Percentiles rank a stretch among this genome's conserved stretches.
Conservation (phyloP, 2,113 vertebrate genomes). For the Vombatus ursinus region DNA sequence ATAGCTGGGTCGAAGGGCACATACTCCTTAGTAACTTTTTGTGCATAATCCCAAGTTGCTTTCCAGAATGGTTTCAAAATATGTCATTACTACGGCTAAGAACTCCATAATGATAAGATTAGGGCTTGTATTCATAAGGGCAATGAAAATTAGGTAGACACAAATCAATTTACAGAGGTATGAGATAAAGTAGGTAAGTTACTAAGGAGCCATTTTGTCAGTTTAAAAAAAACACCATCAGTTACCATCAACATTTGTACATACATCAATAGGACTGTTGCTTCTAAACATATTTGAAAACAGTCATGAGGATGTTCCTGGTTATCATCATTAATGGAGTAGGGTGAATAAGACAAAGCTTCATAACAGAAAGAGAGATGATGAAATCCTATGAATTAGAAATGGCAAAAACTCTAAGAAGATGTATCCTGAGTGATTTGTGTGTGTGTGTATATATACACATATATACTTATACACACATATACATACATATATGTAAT, state of each 20-base stretch:
- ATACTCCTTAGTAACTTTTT: not conserved
- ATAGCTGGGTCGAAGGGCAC: not conserved
- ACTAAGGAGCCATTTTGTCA: not conserved
- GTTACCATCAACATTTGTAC: not conserved
- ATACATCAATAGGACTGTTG: not conserved
- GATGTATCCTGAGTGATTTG: not conserved
- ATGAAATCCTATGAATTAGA: not conserved
- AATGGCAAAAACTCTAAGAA: not conserved
- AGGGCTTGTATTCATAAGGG: not conserved
- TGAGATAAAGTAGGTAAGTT: conserved; percentile 1
- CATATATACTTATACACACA: no score
- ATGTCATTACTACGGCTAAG: not conserved
- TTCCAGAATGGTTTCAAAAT: not conserved
- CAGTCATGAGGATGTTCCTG: not conserved
- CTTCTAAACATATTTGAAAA: conserved; percentile 5
- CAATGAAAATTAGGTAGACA: not conserved
- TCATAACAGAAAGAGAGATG: not conserved
- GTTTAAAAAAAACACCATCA: not conserved
- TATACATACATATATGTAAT: not conserved
- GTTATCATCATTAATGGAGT: not conserved
- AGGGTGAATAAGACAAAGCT: not conserved
- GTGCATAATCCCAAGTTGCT: not conserved
- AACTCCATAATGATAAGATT: conserved; percentile 5
- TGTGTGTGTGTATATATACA: not conserved
- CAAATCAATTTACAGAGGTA: not conserved